These are phyloP conservation scores for Microcebus lehilahytsara DNA, from an alignment of 2,113 vertebrate genomes.

Conservation along the genomic window DNA sequence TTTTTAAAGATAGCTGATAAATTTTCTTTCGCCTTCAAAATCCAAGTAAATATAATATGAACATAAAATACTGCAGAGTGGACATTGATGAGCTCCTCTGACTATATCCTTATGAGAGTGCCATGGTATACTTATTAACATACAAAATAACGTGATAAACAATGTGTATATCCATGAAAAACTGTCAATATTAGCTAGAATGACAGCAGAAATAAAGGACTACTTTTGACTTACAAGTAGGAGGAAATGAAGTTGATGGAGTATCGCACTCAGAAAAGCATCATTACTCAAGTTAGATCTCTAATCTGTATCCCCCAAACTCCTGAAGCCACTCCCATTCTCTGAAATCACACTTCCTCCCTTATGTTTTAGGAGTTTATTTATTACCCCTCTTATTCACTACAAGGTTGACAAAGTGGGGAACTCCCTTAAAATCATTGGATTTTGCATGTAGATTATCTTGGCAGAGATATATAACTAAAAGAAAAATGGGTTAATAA, in stretches of 20 bases:
- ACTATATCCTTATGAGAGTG: neutral
- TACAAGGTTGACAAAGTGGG: neutral
- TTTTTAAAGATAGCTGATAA: neutral
- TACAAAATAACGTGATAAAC: neutral
- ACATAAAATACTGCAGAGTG: neutral
- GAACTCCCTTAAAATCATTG: neutral
- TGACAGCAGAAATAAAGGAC: neutral
- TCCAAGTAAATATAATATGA: neutral
- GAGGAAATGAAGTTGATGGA: neutral
- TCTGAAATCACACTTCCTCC: neutral
- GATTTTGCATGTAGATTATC: neutral
- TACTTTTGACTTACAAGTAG: neutral
- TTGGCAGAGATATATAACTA: neutral
- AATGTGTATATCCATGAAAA: neutral
- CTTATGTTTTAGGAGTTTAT: neutral
- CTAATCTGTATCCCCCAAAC: neutral
- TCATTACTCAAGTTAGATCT: neutral
- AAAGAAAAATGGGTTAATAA: slow-evolving; percentile 7
- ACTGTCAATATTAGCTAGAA: neutral
- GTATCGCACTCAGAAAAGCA: neutral
- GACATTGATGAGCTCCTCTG: neutral
- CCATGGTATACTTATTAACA: neutral
- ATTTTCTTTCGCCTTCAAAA: neutral
- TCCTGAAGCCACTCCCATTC: neutral
- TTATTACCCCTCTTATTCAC: neutral